phyloP scores from a whole-genome alignment of 2,888 invertebrate genomes.

The Diabrotica balteata region DNA sequence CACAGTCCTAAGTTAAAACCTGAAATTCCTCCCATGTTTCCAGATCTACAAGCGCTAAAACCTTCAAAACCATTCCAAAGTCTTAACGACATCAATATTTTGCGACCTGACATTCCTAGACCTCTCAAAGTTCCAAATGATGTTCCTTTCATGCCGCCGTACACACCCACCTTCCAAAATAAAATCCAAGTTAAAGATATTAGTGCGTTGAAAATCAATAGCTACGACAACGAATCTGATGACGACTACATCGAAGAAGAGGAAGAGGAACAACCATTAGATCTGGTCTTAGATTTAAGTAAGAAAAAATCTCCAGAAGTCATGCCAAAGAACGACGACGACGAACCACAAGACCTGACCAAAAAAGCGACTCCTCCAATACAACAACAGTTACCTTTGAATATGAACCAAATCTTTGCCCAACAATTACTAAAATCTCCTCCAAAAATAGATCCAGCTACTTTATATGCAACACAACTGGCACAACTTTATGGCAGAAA shows the following conservation, averaged over 20 bases:
- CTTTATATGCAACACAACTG: constrained; percentile 69
- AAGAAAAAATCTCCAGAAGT: constrained; percentile 67
- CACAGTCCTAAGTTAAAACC: constrained; percentile 33
- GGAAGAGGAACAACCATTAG: constrained; percentile 53
- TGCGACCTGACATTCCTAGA: constrained; percentile 47
- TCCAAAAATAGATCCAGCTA: constrained; percentile 68
- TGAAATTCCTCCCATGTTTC: constrained; percentile 35
- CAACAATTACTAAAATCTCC: constrained; percentile 73
- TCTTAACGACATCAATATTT: constrained; percentile 42
- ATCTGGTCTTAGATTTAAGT: constrained; percentile 78
- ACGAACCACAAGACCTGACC: constrained; percentile 61
- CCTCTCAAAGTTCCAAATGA: constrained; percentile 44
- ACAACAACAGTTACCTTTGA: constrained; percentile 37
- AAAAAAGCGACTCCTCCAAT: constrained; percentile 58
- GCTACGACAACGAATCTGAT: constrained; percentile 55
- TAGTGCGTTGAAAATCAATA: constrained; percentile 67
- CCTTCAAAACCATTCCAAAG: constrained; percentile 45
- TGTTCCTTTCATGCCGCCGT: constrained; percentile 33
- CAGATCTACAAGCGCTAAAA: constrained; percentile 47
- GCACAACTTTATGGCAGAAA: constrained; percentile 66
- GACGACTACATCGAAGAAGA: constrained; percentile 49
- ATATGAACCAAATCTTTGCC: constrained; percentile 64
- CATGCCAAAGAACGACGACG: constrained; percentile 44
- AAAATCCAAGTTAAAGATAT: constrained; percentile 66
- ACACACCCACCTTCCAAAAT: constrained; percentile 31